Conservation (phyloP, 1,140 invertebrate genomes). For the Sogatella furcifera region DNA sequence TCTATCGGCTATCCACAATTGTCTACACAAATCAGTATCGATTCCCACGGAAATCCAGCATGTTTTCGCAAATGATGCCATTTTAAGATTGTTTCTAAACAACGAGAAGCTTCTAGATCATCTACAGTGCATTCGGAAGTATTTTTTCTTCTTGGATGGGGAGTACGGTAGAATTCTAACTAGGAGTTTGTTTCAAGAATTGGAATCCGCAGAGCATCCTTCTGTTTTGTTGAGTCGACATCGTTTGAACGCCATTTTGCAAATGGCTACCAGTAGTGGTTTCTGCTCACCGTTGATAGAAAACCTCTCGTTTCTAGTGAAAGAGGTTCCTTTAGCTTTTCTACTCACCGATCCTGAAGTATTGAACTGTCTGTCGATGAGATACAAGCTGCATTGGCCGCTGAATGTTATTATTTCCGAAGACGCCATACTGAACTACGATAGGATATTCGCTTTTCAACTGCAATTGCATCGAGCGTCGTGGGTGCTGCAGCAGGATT, state of each 20-base stretch:
- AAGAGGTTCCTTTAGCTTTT: constrained; percentile 42
- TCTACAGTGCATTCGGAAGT: constrained; percentile 54
- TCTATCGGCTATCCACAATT: constrained; percentile 2
- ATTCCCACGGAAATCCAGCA: constrained; percentile 54
- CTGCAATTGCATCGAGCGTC: constrained; percentile 59
- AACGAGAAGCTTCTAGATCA: constrained; percentile 55
- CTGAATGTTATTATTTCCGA: constrained; percentile 62
- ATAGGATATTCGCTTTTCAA: constrained; percentile 60
- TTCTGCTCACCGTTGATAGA: constrained; percentile 43
- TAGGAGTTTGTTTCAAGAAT: constrained; percentile 47
- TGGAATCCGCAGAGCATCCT: constrained; percentile 42
- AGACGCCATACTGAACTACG: constrained; percentile 52
- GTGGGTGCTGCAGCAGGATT: constrained; percentile 56
- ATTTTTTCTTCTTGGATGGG: constrained; percentile 64
- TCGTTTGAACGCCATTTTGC: constrained; percentile 4
- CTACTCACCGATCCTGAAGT: constrained; percentile 47
- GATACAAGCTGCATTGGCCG: constrained; percentile 60
- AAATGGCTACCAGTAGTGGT: neutral
- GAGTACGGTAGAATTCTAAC: constrained; percentile 60
- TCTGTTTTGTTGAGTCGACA: constrained; percentile 48
- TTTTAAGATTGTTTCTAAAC: constrained; percentile 54
- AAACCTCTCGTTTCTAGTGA: constrained; percentile 43
- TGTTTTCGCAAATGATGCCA: constrained; percentile 53
- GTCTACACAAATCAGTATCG: constrained; percentile 32
- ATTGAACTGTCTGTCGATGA: constrained; percentile 50